Evolutionary conservation across 2,888 invertebrate species (phyloP).

Genomic region (Ctenicera cuprea): DNA sequence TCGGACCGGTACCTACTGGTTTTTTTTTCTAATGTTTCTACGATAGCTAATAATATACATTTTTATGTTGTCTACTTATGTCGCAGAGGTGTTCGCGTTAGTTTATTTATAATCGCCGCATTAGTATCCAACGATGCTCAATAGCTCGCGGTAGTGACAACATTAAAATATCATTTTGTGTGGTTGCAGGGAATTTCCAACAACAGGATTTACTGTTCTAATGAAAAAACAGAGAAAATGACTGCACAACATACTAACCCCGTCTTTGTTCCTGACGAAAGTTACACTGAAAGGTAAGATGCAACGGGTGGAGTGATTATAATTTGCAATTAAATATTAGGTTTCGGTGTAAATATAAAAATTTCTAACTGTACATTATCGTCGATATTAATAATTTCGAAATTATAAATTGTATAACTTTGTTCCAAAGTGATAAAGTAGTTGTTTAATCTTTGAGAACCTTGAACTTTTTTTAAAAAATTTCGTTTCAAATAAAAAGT

Average conservation of each 20-base stretch:
- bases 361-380: no score
- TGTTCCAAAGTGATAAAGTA: no score
- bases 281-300: conserved; percentile 72
- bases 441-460: no score
- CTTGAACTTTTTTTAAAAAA: no score
- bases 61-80: conserved; percentile 36
- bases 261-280: conserved; percentile 75
- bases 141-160: conserved; percentile 20
- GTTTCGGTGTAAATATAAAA: not conserved
- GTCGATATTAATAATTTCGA: no score
- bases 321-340: not conserved
- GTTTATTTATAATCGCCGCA: conserved; percentile 34
- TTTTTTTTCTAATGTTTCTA: conserved; percentile 12
- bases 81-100: conserved; percentile 36
- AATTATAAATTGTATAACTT: no score
- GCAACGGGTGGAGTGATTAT: not conserved
- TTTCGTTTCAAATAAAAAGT: no score
- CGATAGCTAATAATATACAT: conserved; percentile 41
- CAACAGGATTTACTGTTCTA: conserved; percentile 11
- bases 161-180: not conserved
- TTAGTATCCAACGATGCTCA: conserved; percentile 32
- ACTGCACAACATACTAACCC: conserved; percentile 74
- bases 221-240: conserved; percentile 44
- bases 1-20: conserved; percentile 5
- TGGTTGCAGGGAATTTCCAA: conserved; percentile 30